Conservation (phyloP, 2,113 vertebrate species). For the Macaca nemestrina region DNA sequence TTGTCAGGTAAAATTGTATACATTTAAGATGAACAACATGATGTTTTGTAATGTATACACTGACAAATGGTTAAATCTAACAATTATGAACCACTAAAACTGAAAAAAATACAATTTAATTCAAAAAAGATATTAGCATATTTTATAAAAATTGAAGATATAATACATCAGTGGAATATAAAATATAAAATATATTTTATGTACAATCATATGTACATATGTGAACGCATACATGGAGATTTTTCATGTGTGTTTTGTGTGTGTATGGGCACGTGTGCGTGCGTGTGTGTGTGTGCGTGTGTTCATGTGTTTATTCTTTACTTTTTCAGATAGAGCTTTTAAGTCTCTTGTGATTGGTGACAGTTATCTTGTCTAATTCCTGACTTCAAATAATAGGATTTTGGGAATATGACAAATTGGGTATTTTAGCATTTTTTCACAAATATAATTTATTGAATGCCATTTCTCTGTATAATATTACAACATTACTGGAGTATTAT, state of each 20-base stretch:
- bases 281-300: neutral
- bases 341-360: neutral
- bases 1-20: neutral
- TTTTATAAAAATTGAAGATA: neutral
- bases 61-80: neutral
- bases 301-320: neutral
- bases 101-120: neutral
- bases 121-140: neutral
- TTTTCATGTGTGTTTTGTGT: neutral
- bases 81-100: neutral
- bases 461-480: neutral
- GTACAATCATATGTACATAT: neutral
- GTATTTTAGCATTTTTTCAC: neutral
- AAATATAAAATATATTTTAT: neutral
- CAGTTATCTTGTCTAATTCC: neutral
- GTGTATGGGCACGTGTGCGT: rapidly evolving
- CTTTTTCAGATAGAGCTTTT: neutral
- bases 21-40: neutral
- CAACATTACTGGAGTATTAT: neutral
- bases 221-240: neutral
- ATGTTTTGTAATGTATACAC: neutral
- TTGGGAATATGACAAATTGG: neutral
- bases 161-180: neutral
- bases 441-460: neutral
- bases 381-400: neutral